Base-by-base conservation (phyloP, 35 echinoderm and acorn worm species). In the Stichopus chloronotus region DNA sequence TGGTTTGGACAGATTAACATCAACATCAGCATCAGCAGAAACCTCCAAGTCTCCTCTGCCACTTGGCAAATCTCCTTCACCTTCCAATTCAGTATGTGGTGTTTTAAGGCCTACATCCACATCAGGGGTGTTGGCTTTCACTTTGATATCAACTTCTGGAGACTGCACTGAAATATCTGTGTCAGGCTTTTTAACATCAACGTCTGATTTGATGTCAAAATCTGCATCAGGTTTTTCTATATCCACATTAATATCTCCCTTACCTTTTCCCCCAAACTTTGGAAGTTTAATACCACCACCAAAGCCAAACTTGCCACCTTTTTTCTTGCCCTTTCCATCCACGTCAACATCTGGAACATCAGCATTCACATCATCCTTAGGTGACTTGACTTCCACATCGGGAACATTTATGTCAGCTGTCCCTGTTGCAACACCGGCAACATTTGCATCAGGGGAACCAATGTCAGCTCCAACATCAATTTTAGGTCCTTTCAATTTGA, bases 221-320 rank as follows among this genome's bases (percentile, higher is more conserved):
- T 88, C 80, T 8, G 55, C 83, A 24, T 92, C 94, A 8, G 94
- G 94, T 14, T 61, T 78, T 59, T 90, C 78, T 72, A 58, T 55
- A 59, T 84, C 72, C 53, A 60, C 88, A 83, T 78, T 60, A 7
- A 81, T 20, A 54, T 93, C 76, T 72, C 91, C 91, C 21, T 79
- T 88, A 9, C 86, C 86, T 17, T 86, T 88, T 25, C 87, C 87
- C 5, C 87, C 87, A 90, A 94, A 90, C 19, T 94, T 87, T 65
- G 74, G 65, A 19, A 76, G 54, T 72, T 76, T 91, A 78, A 94
- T 79, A 54, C 86, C 84, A 25, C 92, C 93, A 56, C 93, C 93
- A 89, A 89, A 89, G 81, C 81, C 96, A 97, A 94, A 60, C 76
- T 94, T 94, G 53, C 93, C 78, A 87, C 56, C 55, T 80, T 72